Conservation (phyloP, 2,797 vertebrate genomes). For the Erithacus rubecula region DNA sequence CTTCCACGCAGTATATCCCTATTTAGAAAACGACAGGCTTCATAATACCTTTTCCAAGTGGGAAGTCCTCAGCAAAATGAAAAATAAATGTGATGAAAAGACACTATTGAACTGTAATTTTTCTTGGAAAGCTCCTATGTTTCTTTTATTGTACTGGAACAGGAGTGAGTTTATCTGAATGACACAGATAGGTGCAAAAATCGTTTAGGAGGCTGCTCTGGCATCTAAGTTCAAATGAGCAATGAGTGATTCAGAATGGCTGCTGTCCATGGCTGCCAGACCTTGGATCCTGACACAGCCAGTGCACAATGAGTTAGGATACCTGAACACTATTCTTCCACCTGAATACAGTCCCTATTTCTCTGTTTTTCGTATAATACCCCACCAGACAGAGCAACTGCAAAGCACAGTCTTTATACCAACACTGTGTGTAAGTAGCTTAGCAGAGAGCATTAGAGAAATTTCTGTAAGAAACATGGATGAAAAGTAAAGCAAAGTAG, state of each 20-base stretch:
- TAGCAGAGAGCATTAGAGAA: not conserved
- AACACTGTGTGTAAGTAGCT: rapidly evolving
- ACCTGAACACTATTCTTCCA: not conserved
- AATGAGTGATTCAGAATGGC: not conserved
- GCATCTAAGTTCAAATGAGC: conserved; percentile 17
- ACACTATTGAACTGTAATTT: conserved; percentile 9
- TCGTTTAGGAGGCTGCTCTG: not conserved
- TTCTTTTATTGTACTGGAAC: conserved; percentile 25
- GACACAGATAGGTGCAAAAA: conserved; percentile 24
- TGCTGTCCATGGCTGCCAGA: not conserved
- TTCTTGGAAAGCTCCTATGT: conserved; percentile 25
- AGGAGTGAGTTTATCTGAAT: conserved; percentile 50
- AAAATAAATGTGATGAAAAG: conserved; percentile 4
- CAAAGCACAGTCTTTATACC: not conserved
- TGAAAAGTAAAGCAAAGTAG: not conserved
- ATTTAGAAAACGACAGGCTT: conserved; percentile 12
- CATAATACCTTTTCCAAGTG: conserved; percentile 19
- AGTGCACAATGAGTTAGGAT: not conserved
- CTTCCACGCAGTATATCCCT: not conserved
- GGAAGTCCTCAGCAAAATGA: conserved; percentile 36
- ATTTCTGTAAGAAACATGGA: not conserved
- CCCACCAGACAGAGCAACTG: not conserved
- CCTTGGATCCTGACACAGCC: not conserved
- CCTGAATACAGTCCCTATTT: not conserved
- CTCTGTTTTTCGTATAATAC: not conserved